Evolutionary conservation across 2,113 vertebrate genomes (phyloP), one percentile per base, ranked within the genome.

Genomic region (Hippocampus guttulatus): DNA sequence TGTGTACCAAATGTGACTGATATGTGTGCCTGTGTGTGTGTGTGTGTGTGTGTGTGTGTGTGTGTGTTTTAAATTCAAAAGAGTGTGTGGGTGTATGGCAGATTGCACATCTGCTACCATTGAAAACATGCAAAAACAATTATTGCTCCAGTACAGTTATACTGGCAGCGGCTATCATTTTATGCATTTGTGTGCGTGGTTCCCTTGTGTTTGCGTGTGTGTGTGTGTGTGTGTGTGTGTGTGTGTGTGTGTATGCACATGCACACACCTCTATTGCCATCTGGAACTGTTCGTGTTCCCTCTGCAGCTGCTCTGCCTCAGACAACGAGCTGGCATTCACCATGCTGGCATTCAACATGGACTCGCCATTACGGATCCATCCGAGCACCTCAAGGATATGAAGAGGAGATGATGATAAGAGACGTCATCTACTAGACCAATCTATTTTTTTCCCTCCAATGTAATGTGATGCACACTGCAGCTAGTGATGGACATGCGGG

Each of bases 291-390:
- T 99, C 97, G 0, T 99, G 97, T 62, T 99, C 97, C 79, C 96
- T 89, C 90, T 99, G 97, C 63, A 99, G 94, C 85, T 98, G 96
- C 86, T 99, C 97, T 0, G 97, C 97, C 89, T 99, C 97, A 0
- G 96, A 98, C 77, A 99, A 91, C 1, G 96, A 99, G 87, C 97
- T 98, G 25, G 97, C 97, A 0, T 98, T 98, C 89, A 98, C 95
- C 70, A 98, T 93, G 89, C 96, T 98, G 70, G 97, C 97, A 0
- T 95, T 97, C 79, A 99, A 88, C 97, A 99, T 99, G 0, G 96
- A 98, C 87, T 99, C 97, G 38, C 96, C 97, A 0, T 98, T 99
- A 79, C 95, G 94, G 75, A 99, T 98, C 97, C 97, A 99, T 71
- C 96, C 95, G 73, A 99, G 90, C 71, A 99, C 97, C 97, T 99